phyloP scores from a whole-genome alignment of 2,888 invertebrate species.

The Scrobipalpa costella region DNA sequence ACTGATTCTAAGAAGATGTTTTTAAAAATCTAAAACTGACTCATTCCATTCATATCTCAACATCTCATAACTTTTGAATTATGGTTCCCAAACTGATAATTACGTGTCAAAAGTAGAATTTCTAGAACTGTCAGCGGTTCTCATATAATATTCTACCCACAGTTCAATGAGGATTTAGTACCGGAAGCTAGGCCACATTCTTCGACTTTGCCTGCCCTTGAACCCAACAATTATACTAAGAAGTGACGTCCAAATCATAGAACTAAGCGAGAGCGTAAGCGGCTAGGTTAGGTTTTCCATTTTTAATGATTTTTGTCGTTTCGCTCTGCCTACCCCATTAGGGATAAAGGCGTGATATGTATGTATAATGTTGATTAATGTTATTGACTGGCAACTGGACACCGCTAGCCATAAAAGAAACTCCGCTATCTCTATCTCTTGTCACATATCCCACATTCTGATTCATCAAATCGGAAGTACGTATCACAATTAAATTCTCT shows the following conservation, averaged over 20 bases:
- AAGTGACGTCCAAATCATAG: slow-evolving; percentile 33
- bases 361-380: too few relatives aligned
- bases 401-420: too few relatives aligned
- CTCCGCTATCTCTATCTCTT: slow-evolving; percentile 36
- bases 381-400: too few relatives aligned
- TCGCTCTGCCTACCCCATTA: too few relatives aligned
- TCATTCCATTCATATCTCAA: background rate
- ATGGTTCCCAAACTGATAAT: background rate
- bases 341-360: too few relatives aligned
- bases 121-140: slow-evolving; percentile 30
- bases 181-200: slow-evolving; percentile 73
- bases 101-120: slow-evolving; percentile 17
- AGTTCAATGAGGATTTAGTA: slow-evolving; percentile 38
- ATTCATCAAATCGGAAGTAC: slow-evolving; percentile 62
- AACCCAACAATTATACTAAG: slow-evolving; percentile 48
- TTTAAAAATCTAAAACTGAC: background rate
- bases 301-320: too few relatives aligned
- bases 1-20: background rate
- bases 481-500: slow-evolving; percentile 54
- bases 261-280: slow-evolving; percentile 32
- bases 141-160: slow-evolving; percentile 55
- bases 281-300: too few relatives aligned
- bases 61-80: background rate
- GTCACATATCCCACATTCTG: slow-evolving; percentile 32
- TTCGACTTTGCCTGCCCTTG: slow-evolving; percentile 63